phyloP scores from a whole-genome alignment of 2,888 invertebrate species.

The Hartigia nigra region DNA sequence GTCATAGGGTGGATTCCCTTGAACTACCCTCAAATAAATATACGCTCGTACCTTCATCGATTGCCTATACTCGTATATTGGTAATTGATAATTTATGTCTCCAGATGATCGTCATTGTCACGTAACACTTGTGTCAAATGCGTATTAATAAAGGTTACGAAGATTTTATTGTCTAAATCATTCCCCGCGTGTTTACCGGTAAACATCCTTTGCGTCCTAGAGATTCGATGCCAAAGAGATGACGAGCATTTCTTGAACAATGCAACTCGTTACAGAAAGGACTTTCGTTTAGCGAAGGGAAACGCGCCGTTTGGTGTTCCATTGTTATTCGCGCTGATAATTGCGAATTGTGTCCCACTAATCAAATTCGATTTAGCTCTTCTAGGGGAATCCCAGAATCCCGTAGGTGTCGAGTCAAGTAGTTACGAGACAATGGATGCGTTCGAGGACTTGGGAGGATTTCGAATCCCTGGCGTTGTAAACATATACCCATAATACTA shows the following conservation, averaged over 20 bases:
- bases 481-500: background rate
- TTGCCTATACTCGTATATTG: background rate
- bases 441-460: background rate
- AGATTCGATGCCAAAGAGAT: too few relatives aligned
- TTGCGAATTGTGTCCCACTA: constrained; percentile 21
- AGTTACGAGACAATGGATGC: background rate
- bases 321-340: constrained; percentile 17
- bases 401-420: background rate
- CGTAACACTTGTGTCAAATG: background rate
- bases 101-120: background rate
- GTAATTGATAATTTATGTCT: background rate
- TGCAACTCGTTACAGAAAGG: constrained; percentile 41
- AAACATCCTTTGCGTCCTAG: too few relatives aligned
- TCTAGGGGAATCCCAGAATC: background rate
- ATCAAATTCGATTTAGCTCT: constrained; percentile 15
- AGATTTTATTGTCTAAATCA: background rate
- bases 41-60: too few relatives aligned
- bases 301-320: background rate
- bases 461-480: background rate
- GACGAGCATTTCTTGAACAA: constrained; percentile 24
- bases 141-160: background rate
- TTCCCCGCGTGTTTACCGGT: too few relatives aligned
- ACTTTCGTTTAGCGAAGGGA: background rate
- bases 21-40: background rate
- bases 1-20: background rate